Evolutionary conservation across 2,797 vertebrate genomes (phyloP).

Genomic region (Pipistrellus kuhlii): DNA sequence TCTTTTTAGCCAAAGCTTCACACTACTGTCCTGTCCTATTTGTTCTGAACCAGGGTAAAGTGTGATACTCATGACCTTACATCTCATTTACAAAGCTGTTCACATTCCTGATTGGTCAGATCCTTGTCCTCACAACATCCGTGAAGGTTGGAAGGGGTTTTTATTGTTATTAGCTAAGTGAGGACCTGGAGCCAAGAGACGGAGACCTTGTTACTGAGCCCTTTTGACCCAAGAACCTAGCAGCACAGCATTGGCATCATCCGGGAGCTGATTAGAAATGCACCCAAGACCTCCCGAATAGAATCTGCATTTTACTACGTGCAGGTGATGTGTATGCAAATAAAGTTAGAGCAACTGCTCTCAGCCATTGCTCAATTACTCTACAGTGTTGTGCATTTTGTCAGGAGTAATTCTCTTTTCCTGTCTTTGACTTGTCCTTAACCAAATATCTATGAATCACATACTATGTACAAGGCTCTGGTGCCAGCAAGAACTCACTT

Average conservation of each 20-base stretch:
- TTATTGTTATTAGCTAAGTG: neutral
- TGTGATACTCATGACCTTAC: neutral
- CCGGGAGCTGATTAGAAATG: neutral
- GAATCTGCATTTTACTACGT: neutral
- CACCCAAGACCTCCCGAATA: neutral
- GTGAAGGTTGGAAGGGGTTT: neutral
- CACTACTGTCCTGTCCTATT: fast-evolving
- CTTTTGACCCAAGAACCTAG: neutral
- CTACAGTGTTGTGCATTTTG: neutral
- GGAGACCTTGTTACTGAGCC: neutral
- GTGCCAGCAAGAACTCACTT: neutral
- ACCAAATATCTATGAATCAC: neutral
- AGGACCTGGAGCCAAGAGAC: neutral
- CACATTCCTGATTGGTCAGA: neutral
- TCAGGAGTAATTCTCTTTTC: neutral
- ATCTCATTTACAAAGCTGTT: neutral
- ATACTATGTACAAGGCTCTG: neutral
- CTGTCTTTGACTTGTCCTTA: neutral
- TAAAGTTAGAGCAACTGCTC: neutral
- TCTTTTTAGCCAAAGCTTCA: neutral
- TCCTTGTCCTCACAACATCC: neutral
- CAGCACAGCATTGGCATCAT: neutral
- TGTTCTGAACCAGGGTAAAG: neutral
- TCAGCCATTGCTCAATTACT: neutral
- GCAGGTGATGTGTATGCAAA: neutral